Percentiles rank a stretch among this genome's conserved stretches.
Evolutionary conservation across 2,113 vertebrate genomes (phyloP).

Genomic region (Ariopsis seemanni): DNA sequence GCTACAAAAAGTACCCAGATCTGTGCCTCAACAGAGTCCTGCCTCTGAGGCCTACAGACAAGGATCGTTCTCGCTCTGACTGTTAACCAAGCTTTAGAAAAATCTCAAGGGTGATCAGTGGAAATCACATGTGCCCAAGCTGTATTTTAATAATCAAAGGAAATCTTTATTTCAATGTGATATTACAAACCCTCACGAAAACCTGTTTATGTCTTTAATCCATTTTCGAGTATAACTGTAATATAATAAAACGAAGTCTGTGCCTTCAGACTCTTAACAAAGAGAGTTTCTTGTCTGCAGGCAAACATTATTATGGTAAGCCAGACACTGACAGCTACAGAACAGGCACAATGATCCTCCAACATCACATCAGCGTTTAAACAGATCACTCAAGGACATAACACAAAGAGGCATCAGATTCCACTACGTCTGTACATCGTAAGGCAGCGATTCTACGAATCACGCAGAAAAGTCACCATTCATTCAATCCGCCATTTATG

Average conservation of each 20-base stretch:
- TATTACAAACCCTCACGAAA: not conserved
- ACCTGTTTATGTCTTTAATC: not conserved
- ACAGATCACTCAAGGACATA: not conserved
- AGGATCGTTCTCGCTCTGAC: not conserved
- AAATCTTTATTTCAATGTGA: not conserved
- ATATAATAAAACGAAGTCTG: not conserved
- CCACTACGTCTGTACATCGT: not conserved
- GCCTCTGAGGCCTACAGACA: not conserved
- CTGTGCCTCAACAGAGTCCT: not conserved
- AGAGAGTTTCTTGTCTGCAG: conserved; percentile 32
- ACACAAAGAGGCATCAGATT: not conserved
- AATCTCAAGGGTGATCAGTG: not conserved
- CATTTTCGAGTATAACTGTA: not conserved
- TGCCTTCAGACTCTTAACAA: conserved; percentile 26
- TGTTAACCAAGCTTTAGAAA: not conserved
- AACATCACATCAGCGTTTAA: not conserved
- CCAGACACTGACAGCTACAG: conserved; percentile 65
- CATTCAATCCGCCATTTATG: not conserved
- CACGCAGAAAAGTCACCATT: not conserved
- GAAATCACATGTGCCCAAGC: not conserved
- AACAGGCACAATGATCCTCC: conserved; percentile 59
- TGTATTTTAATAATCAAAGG: not conserved
- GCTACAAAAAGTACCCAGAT: not conserved
- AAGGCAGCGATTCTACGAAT: not conserved
- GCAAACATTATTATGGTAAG: conserved; percentile 24